Conservation (phyloP, 2,888 invertebrate species). For the Microplitis deprimator region DNA sequence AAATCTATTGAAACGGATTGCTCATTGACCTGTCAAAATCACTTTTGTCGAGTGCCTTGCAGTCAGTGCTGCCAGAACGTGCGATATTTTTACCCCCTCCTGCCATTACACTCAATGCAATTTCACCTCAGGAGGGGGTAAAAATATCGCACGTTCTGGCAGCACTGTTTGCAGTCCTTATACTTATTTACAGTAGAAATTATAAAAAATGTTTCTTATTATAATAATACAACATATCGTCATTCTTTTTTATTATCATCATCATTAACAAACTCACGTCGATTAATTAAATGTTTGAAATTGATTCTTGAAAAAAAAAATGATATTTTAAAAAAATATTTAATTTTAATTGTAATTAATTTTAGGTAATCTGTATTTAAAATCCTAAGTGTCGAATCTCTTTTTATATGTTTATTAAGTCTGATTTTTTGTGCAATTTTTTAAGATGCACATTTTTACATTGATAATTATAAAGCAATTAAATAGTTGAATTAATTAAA, state of each 20-base stretch:
- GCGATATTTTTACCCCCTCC: too few relatives aligned
- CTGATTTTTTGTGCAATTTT: conserved; percentile 26
- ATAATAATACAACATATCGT: neutral
- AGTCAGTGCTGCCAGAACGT: too few relatives aligned
- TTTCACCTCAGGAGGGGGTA: too few relatives aligned
- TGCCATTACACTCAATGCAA: too few relatives aligned
- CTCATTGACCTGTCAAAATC: conserved; percentile 6
- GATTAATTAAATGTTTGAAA: neutral
- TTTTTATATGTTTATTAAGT: neutral
- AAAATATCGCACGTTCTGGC: too few relatives aligned
- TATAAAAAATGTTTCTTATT: neutral
- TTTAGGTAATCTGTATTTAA: neutral
- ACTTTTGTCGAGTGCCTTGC: conserved; percentile 40
- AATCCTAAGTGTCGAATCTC: conserved; percentile 22
- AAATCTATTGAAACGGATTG: neutral
- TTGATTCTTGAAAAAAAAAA: neutral
- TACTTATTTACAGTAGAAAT: neutral
- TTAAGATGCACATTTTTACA: neutral
- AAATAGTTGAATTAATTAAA: neutral
- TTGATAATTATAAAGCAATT: neutral
- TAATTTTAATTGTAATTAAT: neutral
- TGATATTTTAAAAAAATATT: neutral
- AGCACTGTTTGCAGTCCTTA: conserved; percentile 36
- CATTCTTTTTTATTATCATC: neutral
- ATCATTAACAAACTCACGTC: neutral